phyloP scores from a whole-genome alignment of 2,113 vertebrate species.

The Oryzias curvinotus region DNA sequence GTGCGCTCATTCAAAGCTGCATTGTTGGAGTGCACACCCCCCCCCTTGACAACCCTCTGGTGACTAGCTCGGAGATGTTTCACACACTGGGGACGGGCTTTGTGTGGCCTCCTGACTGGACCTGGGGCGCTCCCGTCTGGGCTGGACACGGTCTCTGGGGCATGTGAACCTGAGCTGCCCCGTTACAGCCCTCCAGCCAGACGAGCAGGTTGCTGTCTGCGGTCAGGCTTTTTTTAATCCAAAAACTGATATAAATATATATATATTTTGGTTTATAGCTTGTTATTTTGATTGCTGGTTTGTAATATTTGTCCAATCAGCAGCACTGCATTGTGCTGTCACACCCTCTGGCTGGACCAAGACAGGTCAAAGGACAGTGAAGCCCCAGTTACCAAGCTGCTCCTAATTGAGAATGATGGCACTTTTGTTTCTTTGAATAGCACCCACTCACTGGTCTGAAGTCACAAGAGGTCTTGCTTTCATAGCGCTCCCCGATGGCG shows the following conservation, averaged over 20 bases:
- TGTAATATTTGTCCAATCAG: conserved; percentile 57
- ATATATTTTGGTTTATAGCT: conserved; percentile 27
- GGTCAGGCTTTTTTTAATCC: conserved; percentile 27
- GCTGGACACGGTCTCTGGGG: conserved; percentile 33
- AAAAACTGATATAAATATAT: conserved; percentile 33
- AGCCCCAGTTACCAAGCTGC: conserved; percentile 44
- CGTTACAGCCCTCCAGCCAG: conserved; percentile 37
- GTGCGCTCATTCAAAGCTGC: conserved; percentile 71
- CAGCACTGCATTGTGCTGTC: conserved; percentile 43
- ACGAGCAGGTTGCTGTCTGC: conserved; percentile 53
- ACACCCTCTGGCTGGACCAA: conserved; percentile 37
- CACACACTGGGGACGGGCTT: conserved; percentile 54
- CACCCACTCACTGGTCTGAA: conserved; percentile 56
- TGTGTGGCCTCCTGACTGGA: conserved; percentile 45
- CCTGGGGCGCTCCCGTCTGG: conserved; percentile 18
- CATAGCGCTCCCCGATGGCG: conserved; percentile 45
- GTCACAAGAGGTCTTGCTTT: conserved; percentile 64
- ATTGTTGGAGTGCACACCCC: conserved; percentile 72
- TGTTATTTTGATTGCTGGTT: conserved; percentile 51
- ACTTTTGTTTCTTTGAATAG: conserved; percentile 67
- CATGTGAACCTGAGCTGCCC: conserved; percentile 45
- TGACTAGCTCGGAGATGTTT: conserved; percentile 64
- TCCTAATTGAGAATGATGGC: conserved; percentile 68
- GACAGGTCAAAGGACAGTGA: conserved; percentile 28
- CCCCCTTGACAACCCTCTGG: conserved; percentile 65